Evolutionary conservation across 2,113 vertebrate species (phyloP).

Genomic region (Rhinolophus sinicus): DNA sequence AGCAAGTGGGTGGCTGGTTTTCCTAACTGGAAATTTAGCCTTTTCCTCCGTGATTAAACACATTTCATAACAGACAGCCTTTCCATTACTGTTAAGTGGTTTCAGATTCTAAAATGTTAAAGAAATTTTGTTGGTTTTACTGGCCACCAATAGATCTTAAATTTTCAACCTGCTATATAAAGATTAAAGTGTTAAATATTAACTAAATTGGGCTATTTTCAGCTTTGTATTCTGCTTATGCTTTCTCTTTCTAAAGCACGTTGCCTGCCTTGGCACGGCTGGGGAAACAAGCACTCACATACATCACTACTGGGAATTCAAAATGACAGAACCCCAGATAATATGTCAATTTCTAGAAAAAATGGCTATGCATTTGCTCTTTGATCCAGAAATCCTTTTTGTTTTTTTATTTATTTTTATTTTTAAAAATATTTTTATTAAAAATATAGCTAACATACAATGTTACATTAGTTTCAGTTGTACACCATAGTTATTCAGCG

Average conservation of each 20-base stretch:
- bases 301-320: not conserved
- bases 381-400: too few species aligned
- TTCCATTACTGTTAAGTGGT: slow-evolving; percentile 83
- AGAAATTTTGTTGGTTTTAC: slow-evolving; percentile 74
- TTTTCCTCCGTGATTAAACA: slow-evolving; percentile 66
- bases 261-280: not conserved
- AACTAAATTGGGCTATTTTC: slow-evolving; percentile 66
- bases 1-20: not conserved
- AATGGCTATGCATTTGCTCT: too few species aligned
- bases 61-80: slow-evolving; percentile 76
- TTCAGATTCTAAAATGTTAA: slow-evolving; percentile 86
- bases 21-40: slow-evolving; percentile 47
- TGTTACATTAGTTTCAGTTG: too few species aligned
- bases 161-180: slow-evolving; percentile 61
- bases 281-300: not conserved
- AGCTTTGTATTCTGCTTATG: slow-evolving; percentile 16
- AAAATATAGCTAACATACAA: too few species aligned
- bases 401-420: too few species aligned
- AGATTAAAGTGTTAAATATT: slow-evolving; percentile 79
- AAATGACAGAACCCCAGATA: not conserved
- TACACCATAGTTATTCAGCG: too few species aligned
- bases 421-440: too few species aligned
- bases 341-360: too few species aligned
- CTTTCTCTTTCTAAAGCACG: slow-evolving; percentile 40
- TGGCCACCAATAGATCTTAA: slow-evolving; percentile 65